phyloP scores from a whole-genome alignment of 2,888 invertebrate genomes.

The Strigamia maritima region DNA sequence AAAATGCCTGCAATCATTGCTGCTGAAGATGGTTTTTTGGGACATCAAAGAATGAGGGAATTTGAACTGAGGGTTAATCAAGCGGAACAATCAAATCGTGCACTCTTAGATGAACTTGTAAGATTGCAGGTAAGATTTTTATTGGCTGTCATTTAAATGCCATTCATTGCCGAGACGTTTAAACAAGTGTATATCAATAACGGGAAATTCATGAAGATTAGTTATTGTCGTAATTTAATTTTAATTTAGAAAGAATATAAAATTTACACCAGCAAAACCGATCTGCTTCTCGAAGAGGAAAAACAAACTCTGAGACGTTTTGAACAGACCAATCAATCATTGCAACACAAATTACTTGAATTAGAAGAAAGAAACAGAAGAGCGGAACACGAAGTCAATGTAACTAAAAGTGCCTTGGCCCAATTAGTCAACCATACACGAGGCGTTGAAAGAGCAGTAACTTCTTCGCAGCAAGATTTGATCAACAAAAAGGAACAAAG shows the following conservation, averaged over 20 bases:
- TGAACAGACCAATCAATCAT: slow-evolving; percentile 41
- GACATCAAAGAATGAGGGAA: slow-evolving; percentile 42
- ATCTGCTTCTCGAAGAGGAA: too few species aligned
- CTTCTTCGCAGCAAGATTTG: slow-evolving; percentile 41
- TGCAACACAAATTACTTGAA: slow-evolving; percentile 42
- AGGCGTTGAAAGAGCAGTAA: slow-evolving; percentile 42
- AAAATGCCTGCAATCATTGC: background rate
- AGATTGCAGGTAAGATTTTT: slow-evolving; percentile 44
- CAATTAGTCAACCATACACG: slow-evolving; percentile 40
- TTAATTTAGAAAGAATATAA: background rate
- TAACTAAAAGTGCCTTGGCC: slow-evolving; percentile 36
- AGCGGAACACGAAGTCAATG: slow-evolving; percentile 40
- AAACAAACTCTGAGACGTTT: slow-evolving; percentile 35
- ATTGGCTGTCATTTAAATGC: too few species aligned
- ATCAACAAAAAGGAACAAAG: slow-evolving; percentile 39
- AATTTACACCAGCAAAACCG: too few species aligned
- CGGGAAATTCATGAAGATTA: too few species aligned
- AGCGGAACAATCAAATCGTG: slow-evolving; percentile 45
- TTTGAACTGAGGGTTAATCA: slow-evolving; percentile 45
- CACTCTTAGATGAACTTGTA: slow-evolving; percentile 46
- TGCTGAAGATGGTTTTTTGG: background rate
- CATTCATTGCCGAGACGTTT: too few species aligned
- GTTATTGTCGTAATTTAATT: too few species aligned
- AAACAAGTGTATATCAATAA: too few species aligned
- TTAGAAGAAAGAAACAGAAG: slow-evolving; percentile 43